These are phyloP conservation scores for Eueremaeus valkanovi DNA, from an alignment of 2,888 invertebrate genomes.

Conservation along the genomic window DNA sequence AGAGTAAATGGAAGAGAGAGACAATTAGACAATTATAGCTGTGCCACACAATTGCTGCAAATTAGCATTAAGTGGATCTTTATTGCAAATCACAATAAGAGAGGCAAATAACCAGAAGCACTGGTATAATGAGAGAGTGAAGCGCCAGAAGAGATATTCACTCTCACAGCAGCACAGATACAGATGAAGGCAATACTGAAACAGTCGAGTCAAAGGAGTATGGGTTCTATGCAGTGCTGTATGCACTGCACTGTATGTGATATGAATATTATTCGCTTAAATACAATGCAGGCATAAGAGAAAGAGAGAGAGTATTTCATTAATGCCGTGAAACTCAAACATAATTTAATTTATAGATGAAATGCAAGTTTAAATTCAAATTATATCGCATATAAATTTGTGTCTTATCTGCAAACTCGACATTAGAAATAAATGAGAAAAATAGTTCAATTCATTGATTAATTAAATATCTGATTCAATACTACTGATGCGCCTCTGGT, in stretches of 20 bases:
- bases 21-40: not conserved
- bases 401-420: no score
- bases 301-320: no score
- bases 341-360: no score
- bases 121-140: not conserved
- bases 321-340: no score
- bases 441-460: no score
- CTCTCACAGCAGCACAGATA: not conserved
- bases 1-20: not conserved
- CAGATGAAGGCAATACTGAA: not conserved
- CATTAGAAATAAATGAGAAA: no score
- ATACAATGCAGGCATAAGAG: no score
- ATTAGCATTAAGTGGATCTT: slow-evolving; percentile 33
- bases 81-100: slow-evolving; percentile 14
- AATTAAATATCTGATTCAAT: not conserved
- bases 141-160: not conserved
- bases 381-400: no score
- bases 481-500: not conserved
- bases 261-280: no score
- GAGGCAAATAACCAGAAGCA: slow-evolving; percentile 8
- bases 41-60: slow-evolving; percentile 2
- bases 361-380: no score
- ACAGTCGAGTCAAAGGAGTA: not conserved
- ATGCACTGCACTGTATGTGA: no score
- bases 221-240: no score